These are phyloP conservation scores for Aporrectodea caliginosa DNA, from an alignment of 1,140 invertebrate genomes.

Conservation along the genomic window DNA sequence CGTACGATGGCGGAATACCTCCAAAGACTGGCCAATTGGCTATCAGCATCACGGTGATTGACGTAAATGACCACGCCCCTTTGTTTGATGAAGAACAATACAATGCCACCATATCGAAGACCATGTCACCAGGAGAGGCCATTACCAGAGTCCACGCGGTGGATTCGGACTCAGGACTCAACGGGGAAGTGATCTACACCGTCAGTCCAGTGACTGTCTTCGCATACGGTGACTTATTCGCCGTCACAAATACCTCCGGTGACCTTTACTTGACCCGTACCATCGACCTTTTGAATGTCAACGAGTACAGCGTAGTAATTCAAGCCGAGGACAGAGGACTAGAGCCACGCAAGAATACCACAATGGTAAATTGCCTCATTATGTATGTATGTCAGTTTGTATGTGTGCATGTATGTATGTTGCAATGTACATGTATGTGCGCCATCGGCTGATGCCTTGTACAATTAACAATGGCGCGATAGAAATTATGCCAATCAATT, in stretches of 20 bases:
- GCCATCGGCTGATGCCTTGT: too few species aligned
- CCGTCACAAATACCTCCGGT: neutral
- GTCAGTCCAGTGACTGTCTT: neutral
- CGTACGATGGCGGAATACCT: slow-evolving; percentile 3
- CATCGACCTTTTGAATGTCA: neutral
- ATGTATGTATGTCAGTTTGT: too few species aligned
- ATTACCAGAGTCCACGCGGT: neutral
- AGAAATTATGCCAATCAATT: too few species aligned
- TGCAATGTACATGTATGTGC: too few species aligned
- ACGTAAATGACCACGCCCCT: slow-evolving; percentile 17
- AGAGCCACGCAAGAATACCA: neutral
- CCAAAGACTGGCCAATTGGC: neutral
- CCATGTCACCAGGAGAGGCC: neutral
- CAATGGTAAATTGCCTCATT: neutral
- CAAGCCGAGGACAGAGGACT: neutral
- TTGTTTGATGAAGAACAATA: slow-evolving; percentile 7
- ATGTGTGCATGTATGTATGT: too few species aligned
- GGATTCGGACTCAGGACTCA: neutral
- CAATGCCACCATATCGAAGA: neutral
- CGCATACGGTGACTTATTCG: neutral
- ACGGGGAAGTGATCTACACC: neutral
- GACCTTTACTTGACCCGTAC: neutral
- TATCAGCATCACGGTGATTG: neutral
- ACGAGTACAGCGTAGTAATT: neutral
- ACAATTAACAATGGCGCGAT: too few species aligned